These are phyloP conservation scores for Hydrocynus forskahlii DNA, from an alignment of 2,797 vertebrate genomes.

Conservation along the genomic window DNA sequence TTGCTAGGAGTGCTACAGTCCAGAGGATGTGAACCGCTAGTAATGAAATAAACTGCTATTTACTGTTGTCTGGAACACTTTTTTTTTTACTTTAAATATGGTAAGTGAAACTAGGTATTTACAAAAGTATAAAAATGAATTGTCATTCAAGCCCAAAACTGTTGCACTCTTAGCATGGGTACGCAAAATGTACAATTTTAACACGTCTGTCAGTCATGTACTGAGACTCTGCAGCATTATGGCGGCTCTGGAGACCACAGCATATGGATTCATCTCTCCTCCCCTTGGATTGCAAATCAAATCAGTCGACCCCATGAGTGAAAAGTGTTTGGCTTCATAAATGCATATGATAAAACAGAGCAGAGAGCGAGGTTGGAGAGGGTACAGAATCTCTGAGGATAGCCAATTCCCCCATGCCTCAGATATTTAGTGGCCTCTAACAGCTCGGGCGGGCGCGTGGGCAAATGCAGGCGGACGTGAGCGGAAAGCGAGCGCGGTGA, in stretches of 20 bases:
- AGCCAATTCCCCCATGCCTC: constrained; percentile 54
- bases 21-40: too few species aligned
- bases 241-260: constrained; percentile 38
- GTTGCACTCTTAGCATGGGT: background rate
- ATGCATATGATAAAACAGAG: constrained; percentile 61
- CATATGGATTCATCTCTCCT: constrained; percentile 32
- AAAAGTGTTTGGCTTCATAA: constrained; percentile 58
- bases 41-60: too few species aligned
- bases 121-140: background rate
- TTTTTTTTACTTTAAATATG: too few species aligned
- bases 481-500: constrained; percentile 40
- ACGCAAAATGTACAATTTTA: background rate
- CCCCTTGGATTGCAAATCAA: constrained; percentile 49
- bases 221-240: constrained; percentile 47
- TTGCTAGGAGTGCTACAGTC: too few species aligned
- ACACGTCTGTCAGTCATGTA: constrained; percentile 45
- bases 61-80: too few species aligned
- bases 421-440: constrained; percentile 62
- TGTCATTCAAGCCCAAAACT: background rate
- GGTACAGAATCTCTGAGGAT: constrained; percentile 60
- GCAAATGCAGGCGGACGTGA: constrained; percentile 55
- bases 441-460: constrained; percentile 44
- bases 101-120: too few species aligned
- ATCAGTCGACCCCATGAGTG: constrained; percentile 56
- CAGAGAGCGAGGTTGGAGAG: constrained; percentile 54